Base-by-base conservation (phyloP, 1,140 invertebrate species). In the Teleopsis dalmanni region DNA sequence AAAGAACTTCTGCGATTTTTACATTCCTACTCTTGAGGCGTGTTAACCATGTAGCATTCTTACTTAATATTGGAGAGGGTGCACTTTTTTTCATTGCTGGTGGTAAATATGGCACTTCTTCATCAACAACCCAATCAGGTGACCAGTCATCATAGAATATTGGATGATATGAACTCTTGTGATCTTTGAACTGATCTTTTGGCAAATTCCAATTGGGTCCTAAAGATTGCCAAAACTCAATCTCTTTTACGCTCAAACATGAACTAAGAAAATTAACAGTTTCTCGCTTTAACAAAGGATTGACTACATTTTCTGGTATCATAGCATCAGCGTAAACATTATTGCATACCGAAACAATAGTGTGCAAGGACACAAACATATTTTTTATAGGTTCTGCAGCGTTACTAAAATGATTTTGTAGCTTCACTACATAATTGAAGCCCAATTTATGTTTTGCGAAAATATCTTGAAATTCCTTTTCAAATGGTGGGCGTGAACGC, bases 1-100 rank as follows among this genome's bases (percentile, higher is more conserved):
- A 95, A 14, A 89, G 89, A 7, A 95, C 93, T 47, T 68, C 58
- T 5, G 62, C 65, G 16, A 68, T 67, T 19, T 63, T 58, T 0
- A 65, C 64, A 41, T 68, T 68, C 22, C 65, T 62, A 31, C 57
- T 58, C 41, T 67, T 51, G 6, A 68, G 36, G 13, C 64, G 58
- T 18, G 27, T 51, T 6, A 67, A 31, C 65, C 65, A 68, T 9
- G 65, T 64, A 27, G 55, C 50, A 37, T 61, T 67, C 10, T 47
- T 54, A 22, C 18, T 23, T 36, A 25, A 14, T n/a, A 41, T 27
- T 6, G 61, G 64, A 42, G 57, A 60, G 7, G 48, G 29, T 0
- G 57, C 52, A 10, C 16, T 22, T 27, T 64, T 56, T 31, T 58
- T 54, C 1, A 59, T 31, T 0, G 54, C 55, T 7, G 60, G 61